Evolutionary conservation across 2,888 invertebrate species (phyloP).

Genomic region (Chironomus riparius): DNA sequence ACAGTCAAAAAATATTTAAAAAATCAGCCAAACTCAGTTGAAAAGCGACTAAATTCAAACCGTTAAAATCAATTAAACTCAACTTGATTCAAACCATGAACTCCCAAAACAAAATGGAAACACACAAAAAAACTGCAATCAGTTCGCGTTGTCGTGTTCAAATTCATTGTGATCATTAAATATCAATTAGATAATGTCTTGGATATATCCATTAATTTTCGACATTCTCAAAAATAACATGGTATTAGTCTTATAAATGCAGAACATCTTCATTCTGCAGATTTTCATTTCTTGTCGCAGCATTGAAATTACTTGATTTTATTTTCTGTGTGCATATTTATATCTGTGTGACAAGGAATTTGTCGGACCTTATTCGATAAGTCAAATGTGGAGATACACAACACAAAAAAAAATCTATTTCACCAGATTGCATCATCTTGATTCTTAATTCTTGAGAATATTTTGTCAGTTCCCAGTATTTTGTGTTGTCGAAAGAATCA

Average conservation of each 20-base stretch:
- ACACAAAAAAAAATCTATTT: background rate
- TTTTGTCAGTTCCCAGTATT: background rate
- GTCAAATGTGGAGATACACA: background rate
- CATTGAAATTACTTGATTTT: conserved; percentile 1
- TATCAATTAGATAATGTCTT: background rate
- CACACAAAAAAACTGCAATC: background rate
- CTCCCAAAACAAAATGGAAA: too few relatives aligned
- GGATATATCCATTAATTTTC: background rate
- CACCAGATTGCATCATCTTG: background rate
- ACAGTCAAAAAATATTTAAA: too few relatives aligned
- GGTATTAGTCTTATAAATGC: background rate
- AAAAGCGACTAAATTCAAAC: too few relatives aligned
- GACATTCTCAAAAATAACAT: background rate
- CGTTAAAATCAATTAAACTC: too few relatives aligned
- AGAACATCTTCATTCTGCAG: background rate
- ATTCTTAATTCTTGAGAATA: background rate
- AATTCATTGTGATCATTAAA: background rate
- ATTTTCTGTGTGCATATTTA: background rate
- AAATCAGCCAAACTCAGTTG: too few relatives aligned
- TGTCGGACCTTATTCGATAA: background rate
- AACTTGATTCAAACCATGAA: too few relatives aligned
- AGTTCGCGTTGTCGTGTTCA: background rate
- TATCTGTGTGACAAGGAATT: background rate
- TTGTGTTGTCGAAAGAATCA: background rate
- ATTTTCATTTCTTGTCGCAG: background rate